Evolutionary conservation across 1,140 invertebrate genomes (phyloP), one percentile per base, ranked within the genome.

Genomic region (Drosophila obscura): DNA sequence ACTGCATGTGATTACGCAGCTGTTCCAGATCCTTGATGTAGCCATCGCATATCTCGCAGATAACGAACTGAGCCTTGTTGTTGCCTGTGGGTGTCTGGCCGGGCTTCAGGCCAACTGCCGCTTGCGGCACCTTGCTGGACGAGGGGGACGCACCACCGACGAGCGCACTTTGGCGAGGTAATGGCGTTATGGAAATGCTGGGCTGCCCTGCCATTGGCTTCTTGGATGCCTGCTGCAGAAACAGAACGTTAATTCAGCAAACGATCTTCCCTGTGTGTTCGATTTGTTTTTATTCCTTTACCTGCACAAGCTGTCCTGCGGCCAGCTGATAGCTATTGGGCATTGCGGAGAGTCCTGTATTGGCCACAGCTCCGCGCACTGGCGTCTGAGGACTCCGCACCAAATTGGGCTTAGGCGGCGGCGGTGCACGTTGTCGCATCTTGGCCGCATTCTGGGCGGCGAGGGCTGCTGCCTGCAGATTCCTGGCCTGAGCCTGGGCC

Each of bases 11-110:
- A 92, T 97, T 98, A 69, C 97, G 93, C 43, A 98, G 93, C 92
- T 98, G 97, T 83, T 98, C 97, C 79, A 98, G 93, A 92, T 98
- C 97, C 93, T 98, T 98, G 58, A 98, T 98, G 83, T 98, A 98
- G 44, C 97, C 97, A 92, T 98, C 97, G 92, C 97, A 98, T 74
- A 98, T 98, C 93, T 98, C 97, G 92, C 97, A 98, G 77, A 98
- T 97, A 69, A 98, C 97, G 92, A 97, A 97, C 15, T 95, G 95
- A 75, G 95, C 95, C 92, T 97, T 97, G 39, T 93, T 93, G 66
- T 90, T 93, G 91, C 93, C 50, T 74, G 61, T 75, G 62, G 87
- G 81, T 80, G 58, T 80, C 77, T 90, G 81, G 43, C 92, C 92
- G 58, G 92, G 92, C 77, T 93, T 94, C 69, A 92, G 92, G 16